Base-by-base conservation (phyloP, 2,797 vertebrate genomes). In the Chloroceryle amazona region DNA sequence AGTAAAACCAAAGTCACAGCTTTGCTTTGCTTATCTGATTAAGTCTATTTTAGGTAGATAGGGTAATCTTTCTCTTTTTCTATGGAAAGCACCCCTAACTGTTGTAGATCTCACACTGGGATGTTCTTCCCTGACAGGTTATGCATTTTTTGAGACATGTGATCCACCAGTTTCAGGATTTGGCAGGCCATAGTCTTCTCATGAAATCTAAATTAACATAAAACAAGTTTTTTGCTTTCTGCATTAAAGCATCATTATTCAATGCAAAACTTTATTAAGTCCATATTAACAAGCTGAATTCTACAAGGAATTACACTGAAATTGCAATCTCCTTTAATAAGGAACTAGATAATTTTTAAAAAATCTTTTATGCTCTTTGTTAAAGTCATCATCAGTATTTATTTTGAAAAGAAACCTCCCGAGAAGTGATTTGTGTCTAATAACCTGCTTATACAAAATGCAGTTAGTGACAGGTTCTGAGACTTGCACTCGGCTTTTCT, bases 241-340 rank as follows among this genome's bases (percentile, higher is more conserved):
- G 35, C 23, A 62, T 89, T 90, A 80, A 93, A 92, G 20, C 8
- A 58, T 51, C 25, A 76, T 88, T 95, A 91, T 92, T 90, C 55
- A 67, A 9, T 68, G 28, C 44, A 90, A 93, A 91, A 73, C 39
- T 87, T 6, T 81, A 51, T 61, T 70, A 92, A 92, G 60, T 73
- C 52, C 58, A 78, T 63, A 68, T 72, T 91, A 97, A 82, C 61
- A 91, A 93, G 67, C 13, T 93, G 73, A 85, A 95, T 10, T 54
- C 68, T 74, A 47, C 35, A 71, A 92, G 82, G n/a, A 89, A 96
- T 55, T 61, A 39, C 10, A 87, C 79, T 91, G 87, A 83, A 92
- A 94, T 52, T 83, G 16, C 17, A 86, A 37, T 92, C 35, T 86
- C 10, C 60, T 87, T 87, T 93, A 89, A 81, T 86, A 92, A 78